Base-by-base conservation (phyloP, 2,113 vertebrate genomes). In the Syrrhaptes paradoxus region DNA sequence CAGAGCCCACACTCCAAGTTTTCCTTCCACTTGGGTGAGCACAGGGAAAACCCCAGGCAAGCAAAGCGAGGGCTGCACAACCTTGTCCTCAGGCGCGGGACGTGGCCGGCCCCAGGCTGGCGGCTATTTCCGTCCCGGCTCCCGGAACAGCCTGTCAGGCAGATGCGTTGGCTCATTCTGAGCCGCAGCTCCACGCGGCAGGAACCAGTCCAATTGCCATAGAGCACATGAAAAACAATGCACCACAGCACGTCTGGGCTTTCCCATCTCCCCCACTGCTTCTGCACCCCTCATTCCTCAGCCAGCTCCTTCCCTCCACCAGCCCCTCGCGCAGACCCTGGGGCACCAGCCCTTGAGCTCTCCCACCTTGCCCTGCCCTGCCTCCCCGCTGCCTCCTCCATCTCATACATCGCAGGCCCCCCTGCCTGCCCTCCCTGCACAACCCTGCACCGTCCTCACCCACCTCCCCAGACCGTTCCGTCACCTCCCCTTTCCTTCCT, bases 311-410 rank as follows among this genome's bases (percentile, higher is more conserved):
- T 72, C 21, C 18, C 62, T 49, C 4, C 6, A 2, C 15, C 0
- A 0, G 13, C 13, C 31, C 41, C 41, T 25, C 63, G 9, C 0
- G 2, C 38, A 77, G 36, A 52, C 14, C 8, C 16, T 0, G 0
- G n/a, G 24, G 24, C 4, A 4, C 10, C 73, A 77, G 57, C 7
- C 34, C 12, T 17, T 6, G 4, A 26, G 32, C 7, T 82, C 38
- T 79, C 26, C 22, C 55, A 7, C 11, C 14, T 26, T 17, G 8
- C 17, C 32, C 16, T 54, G 38, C 21, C 15, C 36, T 65, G 32
- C 32, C 29, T 65, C 48, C 58, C 57, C 71, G 17, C 36, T 65
- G 32, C 32, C 29, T 65, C 48, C 58, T 61, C 71, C 79, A 72
- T 2, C 12, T 17, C 14, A 7, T 10, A 11, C 21, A 55, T 32